A percentile compares a stretch with the other conserved stretches of the same genome.
Conservation (phyloP, 2,113 vertebrate species). For the Rhombomys opimus region DNA sequence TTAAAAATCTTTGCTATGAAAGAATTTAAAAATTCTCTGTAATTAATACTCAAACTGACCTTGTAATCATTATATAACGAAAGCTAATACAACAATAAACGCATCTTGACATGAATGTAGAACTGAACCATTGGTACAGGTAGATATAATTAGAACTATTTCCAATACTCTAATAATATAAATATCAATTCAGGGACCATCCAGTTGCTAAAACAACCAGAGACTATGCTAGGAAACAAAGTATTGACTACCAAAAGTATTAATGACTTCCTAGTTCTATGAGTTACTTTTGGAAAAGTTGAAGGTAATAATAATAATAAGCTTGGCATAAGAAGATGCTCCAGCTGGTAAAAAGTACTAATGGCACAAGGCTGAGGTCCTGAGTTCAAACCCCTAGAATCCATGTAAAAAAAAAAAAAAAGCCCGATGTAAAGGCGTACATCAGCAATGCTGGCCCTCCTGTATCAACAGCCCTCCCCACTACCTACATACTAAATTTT, state of each 20-base stretch:
- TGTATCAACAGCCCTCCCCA: background rate
- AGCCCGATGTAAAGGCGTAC: background rate
- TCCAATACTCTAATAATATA: constrained; percentile 29
- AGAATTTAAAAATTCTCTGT: background rate
- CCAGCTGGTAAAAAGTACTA: too few species aligned
- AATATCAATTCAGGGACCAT: background rate
- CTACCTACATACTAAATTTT: background rate
- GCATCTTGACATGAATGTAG: background rate
- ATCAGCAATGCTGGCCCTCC: background rate
- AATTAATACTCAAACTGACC: background rate
- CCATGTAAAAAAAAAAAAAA: background rate
- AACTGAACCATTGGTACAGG: background rate
- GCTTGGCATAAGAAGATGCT: background rate
- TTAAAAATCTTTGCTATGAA: constrained; percentile 25
- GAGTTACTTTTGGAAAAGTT: background rate
- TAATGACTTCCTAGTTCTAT: constrained; percentile 34
- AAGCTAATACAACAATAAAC: background rate
- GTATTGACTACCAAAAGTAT: background rate
- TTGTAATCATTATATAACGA: background rate
- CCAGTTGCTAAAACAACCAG: constrained; percentile 7
- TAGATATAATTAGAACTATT: constrained; percentile 35
- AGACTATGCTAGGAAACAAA: constrained; percentile 26
- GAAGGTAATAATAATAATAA: background rate
- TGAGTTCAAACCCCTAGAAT: background rate
- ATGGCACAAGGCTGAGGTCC: background rate